Evolutionary conservation across 2,797 vertebrate species (phyloP).

Genomic region (Macrochelys suwanniensis): DNA sequence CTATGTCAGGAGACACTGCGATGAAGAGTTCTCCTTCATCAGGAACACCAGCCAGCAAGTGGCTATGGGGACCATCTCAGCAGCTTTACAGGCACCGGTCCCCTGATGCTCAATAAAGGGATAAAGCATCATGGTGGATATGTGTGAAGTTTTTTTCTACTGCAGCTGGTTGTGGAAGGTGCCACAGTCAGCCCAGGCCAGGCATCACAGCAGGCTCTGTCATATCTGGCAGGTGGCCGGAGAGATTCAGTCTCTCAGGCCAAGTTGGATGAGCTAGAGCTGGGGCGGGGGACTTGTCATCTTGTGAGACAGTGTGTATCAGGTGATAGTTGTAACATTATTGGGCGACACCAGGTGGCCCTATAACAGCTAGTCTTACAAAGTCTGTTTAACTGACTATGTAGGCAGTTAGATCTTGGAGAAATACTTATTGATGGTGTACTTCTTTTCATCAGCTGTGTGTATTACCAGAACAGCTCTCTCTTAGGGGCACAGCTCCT

Average conservation of each 20-base stretch:
- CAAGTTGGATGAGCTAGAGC: neutral
- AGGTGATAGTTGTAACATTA: neutral
- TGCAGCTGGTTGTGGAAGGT: neutral
- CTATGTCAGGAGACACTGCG: neutral
- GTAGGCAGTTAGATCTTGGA: conserved; percentile 60
- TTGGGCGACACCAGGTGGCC: neutral
- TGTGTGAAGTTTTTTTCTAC: neutral
- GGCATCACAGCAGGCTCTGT: neutral
- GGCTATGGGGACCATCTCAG: accelerated
- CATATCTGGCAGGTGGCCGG: accelerated
- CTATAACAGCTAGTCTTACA: neutral
- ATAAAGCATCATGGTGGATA: neutral
- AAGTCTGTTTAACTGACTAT: neutral
- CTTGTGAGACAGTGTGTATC: neutral
- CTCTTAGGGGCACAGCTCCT: neutral
- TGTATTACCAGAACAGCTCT: neutral
- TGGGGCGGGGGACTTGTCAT: neutral
- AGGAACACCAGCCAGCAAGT: neutral
- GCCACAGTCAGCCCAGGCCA: neutral
- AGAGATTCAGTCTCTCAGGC: neutral
- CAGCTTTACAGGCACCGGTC: neutral
- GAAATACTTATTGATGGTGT: neutral
- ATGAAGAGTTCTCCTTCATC: neutral
- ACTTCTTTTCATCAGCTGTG: neutral
- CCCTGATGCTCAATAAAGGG: neutral